phyloP scores from a whole-genome alignment of 30 jellyfish, hydroid and myxozoan genomes.

The Turritopsis rubra region DNA sequence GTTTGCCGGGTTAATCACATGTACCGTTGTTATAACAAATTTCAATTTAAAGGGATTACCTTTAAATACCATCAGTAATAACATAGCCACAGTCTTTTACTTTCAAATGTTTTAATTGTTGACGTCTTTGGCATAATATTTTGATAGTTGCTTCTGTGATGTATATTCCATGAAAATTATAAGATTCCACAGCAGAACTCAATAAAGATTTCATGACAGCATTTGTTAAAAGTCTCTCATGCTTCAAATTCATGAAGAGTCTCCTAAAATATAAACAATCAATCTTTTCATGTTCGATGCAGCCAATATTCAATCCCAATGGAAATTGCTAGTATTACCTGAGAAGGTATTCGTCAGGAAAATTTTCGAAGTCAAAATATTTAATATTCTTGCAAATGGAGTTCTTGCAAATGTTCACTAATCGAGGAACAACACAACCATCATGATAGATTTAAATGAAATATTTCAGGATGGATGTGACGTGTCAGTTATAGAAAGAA shows the following conservation, averaged over 20 bases:
- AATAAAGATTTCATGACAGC: conserved; percentile 32
- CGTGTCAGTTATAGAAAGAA: neutral
- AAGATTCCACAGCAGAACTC: conserved; percentile 31
- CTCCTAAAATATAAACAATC: conserved; percentile 17
- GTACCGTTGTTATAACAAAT: too few species aligned
- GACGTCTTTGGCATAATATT: conserved; percentile 35
- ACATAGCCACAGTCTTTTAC: conserved; percentile 43
- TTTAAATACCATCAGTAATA: conserved; percentile 34
- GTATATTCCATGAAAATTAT: conserved; percentile 37
- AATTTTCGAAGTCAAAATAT: conserved; percentile 40
- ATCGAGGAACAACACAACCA: conserved; percentile 26
- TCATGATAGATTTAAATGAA: conserved; percentile 12
- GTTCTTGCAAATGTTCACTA: conserved; percentile 32
- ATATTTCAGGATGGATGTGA: neutral
- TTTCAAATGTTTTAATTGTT: conserved; percentile 27
- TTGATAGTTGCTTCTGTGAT: conserved; percentile 36
- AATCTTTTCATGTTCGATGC: neutral
- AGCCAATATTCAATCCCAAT: neutral
- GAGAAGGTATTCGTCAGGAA: conserved; percentile 46
- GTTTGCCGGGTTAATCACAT: too few species aligned
- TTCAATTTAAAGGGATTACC: conserved; percentile 30
- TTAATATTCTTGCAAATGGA: conserved; percentile 34
- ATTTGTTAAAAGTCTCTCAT: conserved; percentile 30
- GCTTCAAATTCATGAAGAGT: conserved; percentile 41
- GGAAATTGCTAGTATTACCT: conserved; percentile 7